Conservation (phyloP, 2,797 vertebrate species). For the Rallus crepitans region DNA sequence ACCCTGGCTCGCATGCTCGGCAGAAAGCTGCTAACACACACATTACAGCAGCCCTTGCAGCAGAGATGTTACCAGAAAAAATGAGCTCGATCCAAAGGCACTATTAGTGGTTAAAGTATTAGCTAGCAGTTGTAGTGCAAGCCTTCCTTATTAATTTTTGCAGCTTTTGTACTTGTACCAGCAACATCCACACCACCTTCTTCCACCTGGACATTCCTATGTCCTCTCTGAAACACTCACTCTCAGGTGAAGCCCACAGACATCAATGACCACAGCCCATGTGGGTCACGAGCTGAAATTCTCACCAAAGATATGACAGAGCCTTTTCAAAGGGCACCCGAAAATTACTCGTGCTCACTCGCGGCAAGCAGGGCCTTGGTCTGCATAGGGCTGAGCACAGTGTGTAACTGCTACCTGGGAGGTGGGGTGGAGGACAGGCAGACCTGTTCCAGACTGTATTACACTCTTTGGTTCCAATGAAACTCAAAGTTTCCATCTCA, state of each 20-base stretch:
- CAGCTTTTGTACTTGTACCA: not conserved
- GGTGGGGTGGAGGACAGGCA: not conserved
- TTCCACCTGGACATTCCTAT: not conserved
- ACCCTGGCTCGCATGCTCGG: not conserved
- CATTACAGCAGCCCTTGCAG: constrained; percentile 34
- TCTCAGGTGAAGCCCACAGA: not conserved
- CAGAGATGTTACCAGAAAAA: constrained; percentile 54
- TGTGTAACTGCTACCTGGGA: not conserved
- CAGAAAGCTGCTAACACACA: constrained; percentile 61
- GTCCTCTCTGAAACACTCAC: not conserved
- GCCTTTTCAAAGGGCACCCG: not conserved
- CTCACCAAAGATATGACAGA: not conserved
- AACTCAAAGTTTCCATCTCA: not conserved
- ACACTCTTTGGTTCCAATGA: not conserved
- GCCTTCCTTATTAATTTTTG: not conserved
- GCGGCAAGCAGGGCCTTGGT: not conserved
- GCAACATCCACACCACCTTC: not conserved
- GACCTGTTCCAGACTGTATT: not conserved
- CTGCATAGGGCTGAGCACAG: not conserved
- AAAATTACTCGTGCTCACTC: not conserved
- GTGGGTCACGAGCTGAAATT: not conserved
- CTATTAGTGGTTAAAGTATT: constrained; percentile 20
- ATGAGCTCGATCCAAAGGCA: constrained; percentile 25
- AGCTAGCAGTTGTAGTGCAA: not conserved
- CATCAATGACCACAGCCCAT: accelerated